These are phyloP conservation scores for Numenius phaeopus DNA, from an alignment of 2,797 vertebrate species.

Conservation along the genomic window DNA sequence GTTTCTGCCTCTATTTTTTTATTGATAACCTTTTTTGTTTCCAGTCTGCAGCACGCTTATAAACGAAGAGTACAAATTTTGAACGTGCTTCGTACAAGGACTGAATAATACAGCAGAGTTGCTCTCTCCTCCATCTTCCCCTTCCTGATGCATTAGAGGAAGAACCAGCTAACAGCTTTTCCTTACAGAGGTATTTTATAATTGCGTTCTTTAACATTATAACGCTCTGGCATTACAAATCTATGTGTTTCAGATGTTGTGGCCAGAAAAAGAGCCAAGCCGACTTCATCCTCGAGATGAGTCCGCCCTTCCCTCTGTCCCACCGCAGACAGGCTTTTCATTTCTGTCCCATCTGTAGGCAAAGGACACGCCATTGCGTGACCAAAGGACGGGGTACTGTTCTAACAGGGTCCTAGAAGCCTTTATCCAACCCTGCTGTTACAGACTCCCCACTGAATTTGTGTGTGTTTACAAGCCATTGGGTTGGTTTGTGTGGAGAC, in stretches of 20 bases:
- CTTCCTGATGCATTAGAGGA: neutral
- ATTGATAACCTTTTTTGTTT: neutral
- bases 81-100: neutral
- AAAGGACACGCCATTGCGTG: rapidly evolving
- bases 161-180: neutral
- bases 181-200: neutral
- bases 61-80: neutral
- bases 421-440: neutral
- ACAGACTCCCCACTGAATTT: neutral
- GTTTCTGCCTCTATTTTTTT: too few species aligned
- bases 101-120: neutral
- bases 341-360: neutral
- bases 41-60: neutral
- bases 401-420: neutral
- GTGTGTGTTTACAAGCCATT: too few species aligned
- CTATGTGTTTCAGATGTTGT: neutral
- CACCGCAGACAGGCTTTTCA: neutral
- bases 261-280: neutral
- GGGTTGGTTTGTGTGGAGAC: too few species aligned
- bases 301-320: neutral
- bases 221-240: neutral
- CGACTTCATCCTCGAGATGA: neutral
- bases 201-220: neutral
- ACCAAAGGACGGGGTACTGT: neutral
- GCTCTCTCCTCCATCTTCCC: neutral